Evolutionary conservation across 2,113 vertebrate species (phyloP).

Genomic region (Dasyornis broadbenti): DNA sequence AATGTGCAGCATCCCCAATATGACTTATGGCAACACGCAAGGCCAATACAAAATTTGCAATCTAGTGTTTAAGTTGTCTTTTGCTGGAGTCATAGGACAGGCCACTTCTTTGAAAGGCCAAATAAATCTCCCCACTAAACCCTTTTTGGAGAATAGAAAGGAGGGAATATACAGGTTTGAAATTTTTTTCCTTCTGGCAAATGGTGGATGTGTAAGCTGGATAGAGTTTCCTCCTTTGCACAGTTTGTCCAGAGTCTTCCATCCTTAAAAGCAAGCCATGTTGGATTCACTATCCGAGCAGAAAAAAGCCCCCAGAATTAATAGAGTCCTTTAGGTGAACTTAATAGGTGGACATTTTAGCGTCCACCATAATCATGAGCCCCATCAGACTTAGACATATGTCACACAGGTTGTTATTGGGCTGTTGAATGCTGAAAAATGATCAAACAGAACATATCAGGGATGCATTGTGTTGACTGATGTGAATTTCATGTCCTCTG

Average conservation of each 20-base stretch:
- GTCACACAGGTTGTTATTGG: not conserved
- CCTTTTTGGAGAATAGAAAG: not conserved
- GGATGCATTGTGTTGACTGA: not conserved
- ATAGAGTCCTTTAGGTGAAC: not conserved
- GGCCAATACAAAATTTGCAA: not conserved
- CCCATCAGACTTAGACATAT: not conserved
- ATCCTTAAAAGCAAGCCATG: not conserved
- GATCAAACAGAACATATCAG: not conserved
- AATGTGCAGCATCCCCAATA: not conserved
- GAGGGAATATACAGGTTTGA: not conserved
- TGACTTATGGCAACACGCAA: not conserved
- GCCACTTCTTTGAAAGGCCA: not conserved
- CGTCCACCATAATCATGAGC: not conserved
- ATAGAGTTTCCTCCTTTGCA: not conserved
- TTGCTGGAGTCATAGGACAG: not conserved
- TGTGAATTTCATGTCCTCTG: not conserved
- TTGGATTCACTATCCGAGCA: not conserved
- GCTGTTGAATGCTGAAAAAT: not conserved
- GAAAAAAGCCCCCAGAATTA: fast-evolving
- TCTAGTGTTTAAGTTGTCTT: not conserved
- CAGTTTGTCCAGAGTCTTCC: not conserved
- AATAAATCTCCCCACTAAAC: not conserved
- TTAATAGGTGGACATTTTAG: not conserved
- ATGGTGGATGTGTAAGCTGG: not conserved
- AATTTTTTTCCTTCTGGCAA: not conserved